A percentile compares a stretch with the other conserved stretches of the same genome.
Evolutionary conservation across 2,797 vertebrate genomes (phyloP).

Genomic region (Smutsia gigantea): DNA sequence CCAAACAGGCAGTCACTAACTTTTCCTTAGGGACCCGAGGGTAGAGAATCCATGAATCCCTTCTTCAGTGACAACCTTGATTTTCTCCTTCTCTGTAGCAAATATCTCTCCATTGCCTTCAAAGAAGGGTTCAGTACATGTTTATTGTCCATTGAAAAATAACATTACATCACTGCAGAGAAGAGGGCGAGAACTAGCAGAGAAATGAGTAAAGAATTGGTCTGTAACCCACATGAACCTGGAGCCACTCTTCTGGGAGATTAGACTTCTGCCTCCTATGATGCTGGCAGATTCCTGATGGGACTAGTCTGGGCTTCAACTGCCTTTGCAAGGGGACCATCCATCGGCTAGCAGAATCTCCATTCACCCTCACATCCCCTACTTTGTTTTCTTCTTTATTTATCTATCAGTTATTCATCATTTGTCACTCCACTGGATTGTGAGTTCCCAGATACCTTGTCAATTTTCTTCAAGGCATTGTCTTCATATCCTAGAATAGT

Average conservation of each 20-base stretch:
- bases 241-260: not conserved
- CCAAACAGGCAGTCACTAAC: rapidly evolving
- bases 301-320: not conserved
- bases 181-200: not conserved
- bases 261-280: too few relatives aligned
- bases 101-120: not conserved
- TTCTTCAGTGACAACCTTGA: not conserved
- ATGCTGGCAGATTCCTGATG: not conserved
- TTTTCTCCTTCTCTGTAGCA: not conserved
- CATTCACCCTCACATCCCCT: not conserved
- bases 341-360: not conserved
- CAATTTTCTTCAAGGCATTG: not conserved
- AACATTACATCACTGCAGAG: not conserved
- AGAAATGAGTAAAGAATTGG: not conserved
- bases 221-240: not conserved
- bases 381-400: not conserved
- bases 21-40: not conserved
- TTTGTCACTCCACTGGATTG: not conserved
- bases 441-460: not conserved
- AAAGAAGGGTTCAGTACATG: not conserved
- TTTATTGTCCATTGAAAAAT: not conserved
- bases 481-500: not conserved
- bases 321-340: not conserved
- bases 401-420: not conserved
- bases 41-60: not conserved